Evolutionary conservation across 2,888 invertebrate genomes (phyloP), one percentile per base, ranked within the genome.

Genomic region (Nephrotoma guestfalica): DNA sequence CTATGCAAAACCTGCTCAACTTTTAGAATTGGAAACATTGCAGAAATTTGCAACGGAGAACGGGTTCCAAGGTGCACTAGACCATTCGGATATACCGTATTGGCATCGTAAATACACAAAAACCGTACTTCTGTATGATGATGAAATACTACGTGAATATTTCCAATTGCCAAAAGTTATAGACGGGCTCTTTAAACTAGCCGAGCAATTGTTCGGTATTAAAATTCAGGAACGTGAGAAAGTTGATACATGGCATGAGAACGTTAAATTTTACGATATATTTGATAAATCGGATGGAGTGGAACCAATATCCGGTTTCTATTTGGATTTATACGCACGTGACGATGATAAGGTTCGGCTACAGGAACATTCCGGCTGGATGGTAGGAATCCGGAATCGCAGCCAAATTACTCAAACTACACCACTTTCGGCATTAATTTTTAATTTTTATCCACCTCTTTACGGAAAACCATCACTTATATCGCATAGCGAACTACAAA

Each of bases 61-160:
- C 89, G 97, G 97, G 0, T 96, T 96, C 89, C 92, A 94, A 83
- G 93, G 93, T 6, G 92, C 93, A 86, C 90, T 98, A 40, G 94
- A 96, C 88, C 92, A 94, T 86, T 98, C 96, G 95, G 99, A 99
- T 91, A 93, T 98, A 85, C 94, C 96, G 0, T 99, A 96, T 90
- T 99, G 97, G 97, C 93, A 95, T 89, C 93, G 96, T 88, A 95
- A 96, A 90, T 96, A 97, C 88, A 93, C 94, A 88, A 92, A 93
- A 89, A 92, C 93, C 0, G 90, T 95, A 9, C 95, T 93, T 89
- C 93, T 94, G 86, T 94, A 94, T 88, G 94, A 96, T 89, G 96
- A 96, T 88, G 94, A 95, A 88, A 92, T 94, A 88, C 92, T 97
- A 11, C 93, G 94, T 40, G 94, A 96, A 89, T 98, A 96, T 91